Percentiles rank a stretch among this genome's conserved stretches.
These are phyloP conservation scores for Aleiodes sp. DNA, from an alignment of 1,140 invertebrate genomes.

Conservation along the genomic window DNA sequence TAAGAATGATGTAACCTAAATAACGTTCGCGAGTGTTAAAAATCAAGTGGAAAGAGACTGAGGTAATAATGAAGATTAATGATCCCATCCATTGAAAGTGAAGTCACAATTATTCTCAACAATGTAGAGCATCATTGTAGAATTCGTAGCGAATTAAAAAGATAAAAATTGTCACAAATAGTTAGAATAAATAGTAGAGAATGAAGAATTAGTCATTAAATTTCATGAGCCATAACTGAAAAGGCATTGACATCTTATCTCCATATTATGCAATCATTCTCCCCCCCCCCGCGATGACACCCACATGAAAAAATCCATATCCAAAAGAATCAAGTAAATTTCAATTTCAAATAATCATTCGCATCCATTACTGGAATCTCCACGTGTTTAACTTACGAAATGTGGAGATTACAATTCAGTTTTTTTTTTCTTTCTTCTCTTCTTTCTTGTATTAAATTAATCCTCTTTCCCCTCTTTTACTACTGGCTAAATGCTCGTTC, in stretches of 20 bases:
- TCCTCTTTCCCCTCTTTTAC: neutral
- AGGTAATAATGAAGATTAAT: constrained; percentile 35
- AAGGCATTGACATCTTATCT: neutral
- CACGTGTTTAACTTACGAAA: neutral
- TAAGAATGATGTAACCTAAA: constrained; percentile 22
- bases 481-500: constrained; percentile 10
- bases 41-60: constrained; percentile 34
- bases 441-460: neutral
- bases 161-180: neutral
- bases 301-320: neutral
- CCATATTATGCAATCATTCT: neutral
- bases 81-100: constrained; percentile 19
- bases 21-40: constrained; percentile 7
- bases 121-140: neutral
- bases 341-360: constrained; percentile 1
- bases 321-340: neutral
- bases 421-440: too few relatives aligned
- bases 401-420: neutral
- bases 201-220: neutral
- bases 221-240: neutral
- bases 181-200: neutral
- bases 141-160: neutral
- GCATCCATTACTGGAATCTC: constrained; percentile 14
- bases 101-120: neutral
- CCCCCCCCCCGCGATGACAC: neutral